Evolutionary conservation across 2,797 vertebrate genomes (phyloP).

Genomic region (Phataginus tricuspis): DNA sequence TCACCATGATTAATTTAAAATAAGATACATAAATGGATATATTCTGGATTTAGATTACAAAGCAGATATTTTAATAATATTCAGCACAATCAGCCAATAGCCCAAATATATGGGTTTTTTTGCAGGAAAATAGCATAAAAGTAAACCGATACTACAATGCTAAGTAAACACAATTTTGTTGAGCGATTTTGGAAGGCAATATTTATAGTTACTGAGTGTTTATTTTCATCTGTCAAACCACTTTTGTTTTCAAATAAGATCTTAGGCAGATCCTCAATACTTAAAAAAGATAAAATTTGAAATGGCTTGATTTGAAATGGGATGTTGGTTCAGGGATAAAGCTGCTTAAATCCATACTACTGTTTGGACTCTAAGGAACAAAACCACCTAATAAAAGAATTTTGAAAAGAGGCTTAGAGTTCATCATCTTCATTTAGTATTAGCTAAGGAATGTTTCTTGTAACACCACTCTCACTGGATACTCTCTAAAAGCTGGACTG

Average conservation of each 20-base stretch:
- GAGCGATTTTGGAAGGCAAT: slow-evolving; percentile 22
- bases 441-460: background rate
- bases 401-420: background rate
- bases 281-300: slow-evolving; percentile 19
- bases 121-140: background rate
- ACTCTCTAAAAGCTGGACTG: background rate
- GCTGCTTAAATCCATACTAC: background rate
- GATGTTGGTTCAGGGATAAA: background rate
- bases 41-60: slow-evolving; percentile 6
- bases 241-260: slow-evolving; percentile 47
- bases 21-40: background rate
- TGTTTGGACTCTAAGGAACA: background rate
- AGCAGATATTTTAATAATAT: slow-evolving; percentile 18
- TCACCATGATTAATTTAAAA: background rate
- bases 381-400: background rate
- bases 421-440: background rate
- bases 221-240: slow-evolving; percentile 44
- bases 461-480: background rate
- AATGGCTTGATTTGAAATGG: background rate
- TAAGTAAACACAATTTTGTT: slow-evolving; percentile 18
- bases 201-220: slow-evolving; percentile 34
- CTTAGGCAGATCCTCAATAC: background rate
- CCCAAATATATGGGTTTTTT: background rate
- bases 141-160: background rate
- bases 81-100: background rate